Conservation (phyloP, 1,140 invertebrate species). For the Stratiolaelaps scimitus region DNA sequence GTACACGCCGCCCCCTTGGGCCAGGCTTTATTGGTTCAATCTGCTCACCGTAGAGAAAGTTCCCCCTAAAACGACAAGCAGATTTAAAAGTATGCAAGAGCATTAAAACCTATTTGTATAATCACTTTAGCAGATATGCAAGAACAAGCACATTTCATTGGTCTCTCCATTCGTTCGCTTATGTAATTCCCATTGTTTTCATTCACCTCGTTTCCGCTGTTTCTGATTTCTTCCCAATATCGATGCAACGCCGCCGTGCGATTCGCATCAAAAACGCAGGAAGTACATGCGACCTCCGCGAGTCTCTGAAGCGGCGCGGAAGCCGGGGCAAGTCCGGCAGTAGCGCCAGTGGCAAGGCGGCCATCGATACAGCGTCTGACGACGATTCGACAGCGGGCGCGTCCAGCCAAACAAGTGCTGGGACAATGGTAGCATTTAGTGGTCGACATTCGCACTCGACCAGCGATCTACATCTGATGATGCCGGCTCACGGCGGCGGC, state of each 20-base stretch:
- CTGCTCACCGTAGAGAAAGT: too few relatives aligned
- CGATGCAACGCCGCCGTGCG: neutral
- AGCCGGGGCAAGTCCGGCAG: slow-evolving; percentile 44
- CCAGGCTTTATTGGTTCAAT: too few relatives aligned
- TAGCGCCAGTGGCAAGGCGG: neutral
- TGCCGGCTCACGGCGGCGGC: neutral
- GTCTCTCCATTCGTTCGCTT: too few relatives aligned
- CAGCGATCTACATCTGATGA: slow-evolving; percentile 51
- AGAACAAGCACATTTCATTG: too few relatives aligned
- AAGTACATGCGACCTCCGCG: slow-evolving; percentile 29
- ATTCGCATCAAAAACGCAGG: slow-evolving; percentile 30
- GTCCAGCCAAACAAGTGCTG: neutral
- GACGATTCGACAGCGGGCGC: slow-evolving; percentile 16
- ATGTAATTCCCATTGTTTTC: too few relatives aligned
- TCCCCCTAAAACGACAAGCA: too few relatives aligned
- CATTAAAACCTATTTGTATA: too few relatives aligned
- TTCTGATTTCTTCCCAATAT: too few relatives aligned
- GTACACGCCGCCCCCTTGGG: too few relatives aligned
- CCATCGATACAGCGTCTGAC: neutral
- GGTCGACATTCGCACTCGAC: slow-evolving; percentile 49
- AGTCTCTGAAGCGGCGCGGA: slow-evolving; percentile 48
- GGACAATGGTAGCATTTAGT: neutral
- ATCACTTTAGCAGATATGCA: too few relatives aligned
- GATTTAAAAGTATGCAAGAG: too few relatives aligned
- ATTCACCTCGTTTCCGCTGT: too few relatives aligned